Base-by-base conservation (phyloP, 2,888 invertebrate species). In the Diaprepes abbreviatus region DNA sequence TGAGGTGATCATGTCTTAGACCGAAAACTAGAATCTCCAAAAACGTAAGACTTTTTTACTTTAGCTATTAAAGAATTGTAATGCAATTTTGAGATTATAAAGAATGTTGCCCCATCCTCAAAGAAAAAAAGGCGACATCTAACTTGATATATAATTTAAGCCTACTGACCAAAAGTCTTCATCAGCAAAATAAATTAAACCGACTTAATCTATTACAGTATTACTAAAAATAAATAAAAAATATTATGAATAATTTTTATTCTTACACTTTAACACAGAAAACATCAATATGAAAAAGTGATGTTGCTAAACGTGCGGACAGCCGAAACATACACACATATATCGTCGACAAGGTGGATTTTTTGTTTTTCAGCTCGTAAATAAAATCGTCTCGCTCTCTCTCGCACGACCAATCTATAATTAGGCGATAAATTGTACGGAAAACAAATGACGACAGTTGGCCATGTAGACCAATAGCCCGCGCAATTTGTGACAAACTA, bases 401-500 rank as follows among this genome's bases (percentile, higher is more conserved):
- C 50, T 28, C 52, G 52, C 43, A 57, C 67, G 64, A 76, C 77
- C 80, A 78, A 80, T 80, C 80, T 82, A 83, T 83, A 83, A 83
- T 83, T 83, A 81, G 82, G 81, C 81, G 78, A 82, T 83, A 83
- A 83, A 83, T 83, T 81, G 78, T 73, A 76, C 76, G 77, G 75
- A 77, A 82, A 83, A 84, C 82, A 81, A 83, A 83, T 83, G 83
- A 81, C 83, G 84, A 83, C 83, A 82, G 82, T 80, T 81, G 82
- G 81, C 81, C 83, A 81, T 84, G 83, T 83, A 82, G 80, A 80
- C 81, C 84, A 82, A 84, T 84, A 81, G 83, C 66, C 70, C 55
- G 60, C 77, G 83, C 83, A 82, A 83, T 83, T 83, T 82, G 83
- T 82, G 83, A 83, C 82, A 82, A 82, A 82, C 81, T 82, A 83